Base-by-base conservation (phyloP, 2,797 vertebrate genomes). In the Hafferia zeledoni region DNA sequence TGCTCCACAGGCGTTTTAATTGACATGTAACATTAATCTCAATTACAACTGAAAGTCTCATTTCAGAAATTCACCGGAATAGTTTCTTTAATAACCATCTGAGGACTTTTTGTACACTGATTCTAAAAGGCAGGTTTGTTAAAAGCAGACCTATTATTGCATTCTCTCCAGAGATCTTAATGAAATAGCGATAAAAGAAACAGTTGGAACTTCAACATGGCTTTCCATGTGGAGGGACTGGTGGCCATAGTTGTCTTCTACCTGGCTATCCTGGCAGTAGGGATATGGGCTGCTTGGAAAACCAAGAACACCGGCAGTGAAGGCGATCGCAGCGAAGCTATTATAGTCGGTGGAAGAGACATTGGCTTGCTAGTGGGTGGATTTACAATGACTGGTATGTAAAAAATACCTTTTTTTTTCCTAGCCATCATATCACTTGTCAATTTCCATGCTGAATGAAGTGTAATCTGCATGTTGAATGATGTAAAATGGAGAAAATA, bases 211-310 rank as follows among this genome's bases (percentile, higher is more conserved):
- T 91, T 94, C 97, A 91, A 49, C 74, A 99, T 99, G 99, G 92
- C 98, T 96, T 98, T 99, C 97, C 99, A 99, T 89, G 98, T 97
- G 84, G 99, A 99, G 90, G 99, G 99, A 91, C 97, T 99, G 70
- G 97, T 99, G 96, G 99, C 99, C 47, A 99, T 99, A 83, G 97
- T 99, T 56, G 44, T 99, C 47, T 99, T 99, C 97, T 99, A 99
- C 90, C 75, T 99, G 93, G 97, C 99, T 63, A 99, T 99, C 90
- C 96, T 99, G 69, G 95, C 98, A 49, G 99, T 99, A 94, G 99
- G 99, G 39, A 99, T 99, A 96, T 99, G 99, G 99, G 99, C 99
- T 63, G 99, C 99, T 27, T 99, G 99, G 99, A 99, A 99, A 97
- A 99, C 99, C 96, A 99, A 99, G 95, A 98, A 98, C 96, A 98